phyloP scores from a whole-genome alignment of 1,140 invertebrate genomes.

The Cydia splendana region DNA sequence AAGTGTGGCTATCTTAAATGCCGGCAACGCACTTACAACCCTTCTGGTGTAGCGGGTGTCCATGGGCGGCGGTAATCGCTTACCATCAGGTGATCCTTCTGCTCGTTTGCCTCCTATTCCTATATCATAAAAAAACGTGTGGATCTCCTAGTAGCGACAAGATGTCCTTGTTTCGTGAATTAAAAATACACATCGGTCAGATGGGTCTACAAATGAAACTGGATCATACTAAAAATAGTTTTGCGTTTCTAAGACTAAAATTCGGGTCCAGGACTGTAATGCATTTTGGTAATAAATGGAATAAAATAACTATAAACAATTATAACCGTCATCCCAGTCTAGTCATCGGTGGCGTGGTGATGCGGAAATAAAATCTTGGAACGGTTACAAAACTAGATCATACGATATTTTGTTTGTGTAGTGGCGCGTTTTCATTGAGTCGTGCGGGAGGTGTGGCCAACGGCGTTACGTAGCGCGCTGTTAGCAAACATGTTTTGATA shows the following conservation, averaged over 20 bases:
- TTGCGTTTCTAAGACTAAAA: not conserved
- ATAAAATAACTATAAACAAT: not conserved
- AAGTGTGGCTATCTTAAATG: not conserved
- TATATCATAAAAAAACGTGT: too few relatives aligned
- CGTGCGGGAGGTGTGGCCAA: conserved; percentile 60
- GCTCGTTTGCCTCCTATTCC: too few relatives aligned
- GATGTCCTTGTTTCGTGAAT: not conserved
- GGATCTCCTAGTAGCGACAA: too few relatives aligned
- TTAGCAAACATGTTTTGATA: conserved; percentile 66
- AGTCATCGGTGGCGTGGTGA: conserved; percentile 8
- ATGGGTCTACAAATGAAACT: not conserved
- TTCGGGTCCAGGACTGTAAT: not conserved
- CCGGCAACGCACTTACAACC: too few relatives aligned
- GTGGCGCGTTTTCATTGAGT: conserved; percentile 53
- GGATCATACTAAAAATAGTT: not conserved
- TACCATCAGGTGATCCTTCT: too few relatives aligned
- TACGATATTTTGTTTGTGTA: conserved; percentile 70
- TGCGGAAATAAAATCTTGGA: conserved; percentile 51
- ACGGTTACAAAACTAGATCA: conserved; percentile 59
- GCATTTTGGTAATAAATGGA: not conserved
- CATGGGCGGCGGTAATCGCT: too few relatives aligned
- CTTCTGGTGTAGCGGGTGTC: too few relatives aligned
- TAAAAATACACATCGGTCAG: not conserved
- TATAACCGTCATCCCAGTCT: not conserved
- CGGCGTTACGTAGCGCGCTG: conserved; percentile 40